Base-by-base conservation (phyloP, 2,888 invertebrate species). In the Drosophila atripex region DNA sequence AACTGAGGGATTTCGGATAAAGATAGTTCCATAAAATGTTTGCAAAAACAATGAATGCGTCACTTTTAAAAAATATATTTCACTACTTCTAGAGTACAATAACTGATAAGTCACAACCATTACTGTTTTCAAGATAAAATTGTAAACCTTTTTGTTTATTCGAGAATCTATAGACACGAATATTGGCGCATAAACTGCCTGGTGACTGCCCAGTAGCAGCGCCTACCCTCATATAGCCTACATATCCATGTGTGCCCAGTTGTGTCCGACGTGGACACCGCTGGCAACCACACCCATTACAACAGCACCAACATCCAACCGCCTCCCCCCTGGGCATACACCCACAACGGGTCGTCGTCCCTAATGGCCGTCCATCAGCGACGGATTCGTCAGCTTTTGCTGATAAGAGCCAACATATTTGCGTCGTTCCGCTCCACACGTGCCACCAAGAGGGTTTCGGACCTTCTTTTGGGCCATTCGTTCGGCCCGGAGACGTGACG, bases 341-440 rank as follows among this genome's bases (percentile, higher is more conserved):
- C 49, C 66, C 66, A 16, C 54, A 35, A 54, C 45, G 55, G 53
- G 38, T 65, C 45, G 55, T 51, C 60, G 70, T 70, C 70, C 73
- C 73, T 83, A 83, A 79, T 77, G 71, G 46, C 54, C 58, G 57
- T 61, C 45, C 70, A 77, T 73, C 51, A 57, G 30, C 51, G 51
- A 41, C 51, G 39, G 28, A 18, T 45, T 71, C 71, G 66, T 85
- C 83, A 85, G 61, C 39, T 55, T 54, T 52, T 51, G 16, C 69
- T 71, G 86, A 80, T 80, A 80, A 86, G 77, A 75, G 50, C 56
- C 74, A 58, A 70, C 57, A 69, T 71, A 72, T 86, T 76, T 78
- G 54, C 52, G 60, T 63, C 60, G 52, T 64, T 82, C 46, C 59
- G 50, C 59, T 82, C 51, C 61, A 82, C 86, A 72, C 72, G 72